Evolutionary conservation across 2,888 invertebrate species (phyloP).

Genomic region (Latrodectus elegans): DNA sequence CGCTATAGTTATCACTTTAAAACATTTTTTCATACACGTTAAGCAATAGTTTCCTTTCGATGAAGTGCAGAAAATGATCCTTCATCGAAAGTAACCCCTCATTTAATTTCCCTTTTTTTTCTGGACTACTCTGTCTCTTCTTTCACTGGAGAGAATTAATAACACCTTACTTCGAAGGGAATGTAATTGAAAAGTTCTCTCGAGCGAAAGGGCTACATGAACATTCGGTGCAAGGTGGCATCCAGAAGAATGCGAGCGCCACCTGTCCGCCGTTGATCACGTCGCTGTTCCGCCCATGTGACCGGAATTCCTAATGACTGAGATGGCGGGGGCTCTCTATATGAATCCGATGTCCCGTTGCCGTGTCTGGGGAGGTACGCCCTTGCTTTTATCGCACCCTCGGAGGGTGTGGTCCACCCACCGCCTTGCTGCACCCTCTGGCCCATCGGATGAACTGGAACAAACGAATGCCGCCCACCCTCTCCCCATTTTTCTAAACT

Average conservation of each 20-base stretch:
- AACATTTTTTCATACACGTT: too few species aligned
- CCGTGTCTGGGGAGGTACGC: conserved; percentile 31
- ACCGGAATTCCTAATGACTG: conserved; percentile 59
- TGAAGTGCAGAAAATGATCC: too few species aligned
- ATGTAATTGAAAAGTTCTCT: too few species aligned
- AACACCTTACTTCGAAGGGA: too few species aligned
- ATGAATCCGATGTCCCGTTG: conserved; percentile 19
- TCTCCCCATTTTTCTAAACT: too few species aligned
- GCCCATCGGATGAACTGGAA: conserved; percentile 10
- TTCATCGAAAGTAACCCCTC: too few species aligned
- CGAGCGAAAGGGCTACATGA: too few species aligned
- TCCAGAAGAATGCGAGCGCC: conserved; percentile 28
- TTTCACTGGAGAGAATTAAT: too few species aligned
- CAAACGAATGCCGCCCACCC: too few species aligned
- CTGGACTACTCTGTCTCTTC: neutral
- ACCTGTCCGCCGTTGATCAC: conserved; percentile 28
- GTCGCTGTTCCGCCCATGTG: conserved; percentile 25
- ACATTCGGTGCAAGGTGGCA: too few species aligned
- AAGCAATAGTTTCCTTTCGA: too few species aligned
- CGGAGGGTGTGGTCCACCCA: conserved; percentile 38
- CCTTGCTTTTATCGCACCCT: conserved; percentile 52
- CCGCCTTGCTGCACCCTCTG: conserved; percentile 19
- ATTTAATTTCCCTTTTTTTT: neutral
- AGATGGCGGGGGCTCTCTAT: conserved; percentile 25
- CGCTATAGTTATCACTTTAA: too few species aligned